Percentiles rank a stretch among this genome's conserved stretches.
These are phyloP conservation scores for Euwallacea similis DNA, from an alignment of 1,140 invertebrate species.

Conservation along the genomic window DNA sequence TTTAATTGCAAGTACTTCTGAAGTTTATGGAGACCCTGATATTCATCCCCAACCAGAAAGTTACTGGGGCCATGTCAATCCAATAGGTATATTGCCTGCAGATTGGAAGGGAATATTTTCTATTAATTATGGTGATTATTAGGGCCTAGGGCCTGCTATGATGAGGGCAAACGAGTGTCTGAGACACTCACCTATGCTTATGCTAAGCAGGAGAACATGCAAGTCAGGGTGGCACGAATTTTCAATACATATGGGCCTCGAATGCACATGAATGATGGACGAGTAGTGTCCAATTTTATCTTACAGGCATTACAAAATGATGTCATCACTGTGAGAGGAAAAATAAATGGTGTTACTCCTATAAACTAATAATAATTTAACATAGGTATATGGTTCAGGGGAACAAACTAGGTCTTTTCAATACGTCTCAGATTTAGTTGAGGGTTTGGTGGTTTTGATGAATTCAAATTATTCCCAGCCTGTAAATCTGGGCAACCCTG, in stretches of 20 bases:
- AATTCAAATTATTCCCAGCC: conserved; percentile 90
- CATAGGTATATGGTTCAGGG: conserved; percentile 90
- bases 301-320: conserved; percentile 94
- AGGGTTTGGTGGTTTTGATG: conserved; percentile 93
- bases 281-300: conserved; percentile 99
- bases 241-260: conserved; percentile 99
- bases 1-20: conserved; percentile 96
- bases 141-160: conserved; percentile 96
- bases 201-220: conserved; percentile 92
- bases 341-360: background rate
- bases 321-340: conserved; percentile 78
- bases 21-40: conserved; percentile 98
- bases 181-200: conserved; percentile 98
- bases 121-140: conserved; percentile 40
- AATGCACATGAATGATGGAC: conserved; percentile 99
- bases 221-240: conserved; percentile 94
- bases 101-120: background rate
- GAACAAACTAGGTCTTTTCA: conserved; percentile 98
- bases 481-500: conserved; percentile 97
- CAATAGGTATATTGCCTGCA: conserved; percentile 73
- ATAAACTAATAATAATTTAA: conserved; percentile 39
- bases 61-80: conserved; percentile 99
- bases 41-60: conserved; percentile 93
- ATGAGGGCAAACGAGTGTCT: conserved; percentile 97
- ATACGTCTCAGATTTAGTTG: conserved; percentile 96